These are phyloP conservation scores for Carposina sasakii DNA, from an alignment of 1,140 invertebrate genomes.

Conservation along the genomic window DNA sequence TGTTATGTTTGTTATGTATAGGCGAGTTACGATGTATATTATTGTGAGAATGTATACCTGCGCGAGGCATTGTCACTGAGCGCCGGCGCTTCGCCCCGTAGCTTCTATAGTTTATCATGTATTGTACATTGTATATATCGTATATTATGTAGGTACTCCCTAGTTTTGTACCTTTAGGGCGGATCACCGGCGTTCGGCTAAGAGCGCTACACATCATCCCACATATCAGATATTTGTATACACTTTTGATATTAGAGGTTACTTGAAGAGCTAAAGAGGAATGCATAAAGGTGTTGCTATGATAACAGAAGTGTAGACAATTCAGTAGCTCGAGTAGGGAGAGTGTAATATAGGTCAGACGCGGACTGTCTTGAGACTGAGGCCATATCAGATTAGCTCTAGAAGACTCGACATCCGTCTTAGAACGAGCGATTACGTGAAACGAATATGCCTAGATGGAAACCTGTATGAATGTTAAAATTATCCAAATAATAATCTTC, in stretches of 20 bases:
- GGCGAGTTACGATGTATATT: conserved; percentile 67
- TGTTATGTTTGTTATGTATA: conserved; percentile 67
- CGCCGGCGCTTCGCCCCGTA: conserved; percentile 39
- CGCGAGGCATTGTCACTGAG: conserved; percentile 49
- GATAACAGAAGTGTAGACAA: conserved; percentile 46
- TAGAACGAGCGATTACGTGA: conserved; percentile 63
- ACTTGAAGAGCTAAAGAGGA: too few relatives aligned
- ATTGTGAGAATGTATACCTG: conserved; percentile 65
- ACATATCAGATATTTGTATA: conserved; percentile 65
- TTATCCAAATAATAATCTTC: conserved; percentile 45
- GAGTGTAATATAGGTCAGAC: conserved; percentile 65
- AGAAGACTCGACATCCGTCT: conserved; percentile 45
- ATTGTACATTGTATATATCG: conserved; percentile 63
- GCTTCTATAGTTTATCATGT: conserved; percentile 49
- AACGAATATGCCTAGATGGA: conserved; percentile 27
- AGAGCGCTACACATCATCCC: conserved; percentile 63
- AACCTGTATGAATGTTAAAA: conserved; percentile 44
- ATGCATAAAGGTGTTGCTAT: too few relatives aligned
- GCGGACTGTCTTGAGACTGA: conserved; percentile 69
- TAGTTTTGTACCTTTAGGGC: conserved; percentile 55
- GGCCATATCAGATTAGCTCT: conserved; percentile 66
- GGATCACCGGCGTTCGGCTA: conserved; percentile 46
- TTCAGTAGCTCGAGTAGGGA: conserved; percentile 64
- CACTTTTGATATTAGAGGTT: conserved; percentile 42
- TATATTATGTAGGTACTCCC: conserved; percentile 60